Evolutionary conservation across 2,888 invertebrate genomes (phyloP), one percentile per base, ranked within the genome.

Genomic region (Agonopterix heracliana): DNA sequence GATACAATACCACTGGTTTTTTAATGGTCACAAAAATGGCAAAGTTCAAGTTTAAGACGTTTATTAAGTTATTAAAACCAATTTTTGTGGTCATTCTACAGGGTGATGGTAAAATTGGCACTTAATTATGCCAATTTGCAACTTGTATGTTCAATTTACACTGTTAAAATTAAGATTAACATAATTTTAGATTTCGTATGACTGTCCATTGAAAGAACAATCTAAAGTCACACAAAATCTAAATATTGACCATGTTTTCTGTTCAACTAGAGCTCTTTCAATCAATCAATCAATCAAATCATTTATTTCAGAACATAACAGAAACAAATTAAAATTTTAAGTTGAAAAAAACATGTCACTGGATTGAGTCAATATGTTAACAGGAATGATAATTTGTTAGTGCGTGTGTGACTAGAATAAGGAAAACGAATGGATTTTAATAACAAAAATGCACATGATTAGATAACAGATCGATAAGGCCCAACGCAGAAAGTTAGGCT

Each of bases 381-480:
- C 76, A 74, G 74, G 81, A 83, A 81, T 85, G 83, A 73, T 66
- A 76, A 67, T 68, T 68, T 78, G 76, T 82, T 83, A 82, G 81
- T 73, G 72, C 58, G 82, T 78, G 83, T 81, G 82, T 12, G 74
- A 71, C 12, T 80, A 79, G 66, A 56, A 52, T 63, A 78, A 81
- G 76, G 61, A 46, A 53, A 47, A 60, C 66, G 56, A 64, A 63
- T 63, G 70, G 61, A 66, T 63, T 26, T 26, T 26, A 26, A 26
- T 26, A 26, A 26, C 7, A 26, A 26, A 26, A 26, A 3, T n/a
- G n/a, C n/a, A 5, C 5, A 17, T 17, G n/a, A 17, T 17, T 26
- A 7, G 7, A 26, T 3, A 9, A 38, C 9, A 2, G 10, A 38
- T 38, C 38, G 38, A 10, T 38, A 26, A 5, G 26, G 26, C 26